A percentile compares a stretch with the other conserved stretches of the same genome.
These are phyloP conservation scores for Baccha elongata DNA, from an alignment of 2,888 invertebrate genomes.

Conservation along the genomic window DNA sequence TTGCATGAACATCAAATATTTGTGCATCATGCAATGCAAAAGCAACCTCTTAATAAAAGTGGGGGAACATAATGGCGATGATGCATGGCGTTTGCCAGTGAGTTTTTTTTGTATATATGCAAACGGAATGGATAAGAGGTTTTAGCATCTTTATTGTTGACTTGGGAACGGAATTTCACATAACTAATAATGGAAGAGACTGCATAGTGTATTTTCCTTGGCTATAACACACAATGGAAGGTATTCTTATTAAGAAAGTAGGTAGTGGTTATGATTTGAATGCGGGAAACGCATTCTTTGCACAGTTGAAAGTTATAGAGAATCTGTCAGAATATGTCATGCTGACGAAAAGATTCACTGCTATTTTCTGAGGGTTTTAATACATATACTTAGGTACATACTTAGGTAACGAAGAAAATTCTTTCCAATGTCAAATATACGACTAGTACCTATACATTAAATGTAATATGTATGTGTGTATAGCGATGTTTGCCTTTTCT, in stretches of 20 bases:
- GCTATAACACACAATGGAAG: constrained; percentile 6
- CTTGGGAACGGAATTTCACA: constrained; percentile 22
- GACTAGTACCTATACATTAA: too few species aligned
- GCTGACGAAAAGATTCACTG: not conserved
- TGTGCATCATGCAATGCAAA: constrained; percentile 38
- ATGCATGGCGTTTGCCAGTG: constrained; percentile 41
- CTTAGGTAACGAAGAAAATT: not conserved
- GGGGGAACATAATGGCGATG: constrained; percentile 22
- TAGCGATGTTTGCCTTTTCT: too few species aligned
- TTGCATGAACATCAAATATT: constrained; percentile 53
- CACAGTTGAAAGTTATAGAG: too few species aligned
- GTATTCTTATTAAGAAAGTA: constrained; percentile 10
- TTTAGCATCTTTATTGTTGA: constrained; percentile 21
- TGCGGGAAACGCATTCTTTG: not conserved
- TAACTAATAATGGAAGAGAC: constrained; percentile 3
- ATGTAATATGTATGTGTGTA: too few species aligned
- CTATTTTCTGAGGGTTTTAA: too few species aligned
- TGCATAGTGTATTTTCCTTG: constrained; percentile 13
- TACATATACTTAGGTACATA: too few species aligned
- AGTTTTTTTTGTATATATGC: constrained; percentile 33
- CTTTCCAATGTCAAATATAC: not conserved
- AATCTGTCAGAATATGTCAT: too few species aligned
- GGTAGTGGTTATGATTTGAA: constrained; percentile 2
- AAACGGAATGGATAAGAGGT: constrained; percentile 20
- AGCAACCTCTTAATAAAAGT: constrained; percentile 19